Conservation (phyloP, 2,888 invertebrate genomes). For the Pantelozetes paolii region DNA sequence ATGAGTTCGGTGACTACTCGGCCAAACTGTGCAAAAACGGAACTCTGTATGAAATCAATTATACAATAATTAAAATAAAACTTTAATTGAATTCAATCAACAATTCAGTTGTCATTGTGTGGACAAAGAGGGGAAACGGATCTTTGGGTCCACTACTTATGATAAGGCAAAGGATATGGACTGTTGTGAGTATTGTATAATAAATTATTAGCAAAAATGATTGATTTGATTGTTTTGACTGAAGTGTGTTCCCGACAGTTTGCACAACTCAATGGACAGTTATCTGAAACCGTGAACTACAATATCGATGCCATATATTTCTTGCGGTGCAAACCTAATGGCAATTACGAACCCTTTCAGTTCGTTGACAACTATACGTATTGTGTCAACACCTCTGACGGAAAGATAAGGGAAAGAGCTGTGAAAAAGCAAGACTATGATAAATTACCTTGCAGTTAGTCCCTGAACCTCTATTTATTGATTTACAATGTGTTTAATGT, state of each 20-base stretch:
- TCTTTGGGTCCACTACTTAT: slow-evolving; percentile 65
- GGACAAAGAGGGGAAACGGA: slow-evolving; percentile 59
- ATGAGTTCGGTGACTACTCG: slow-evolving; percentile 61
- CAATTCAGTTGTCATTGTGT: slow-evolving; percentile 63
- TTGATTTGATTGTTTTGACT: neutral
- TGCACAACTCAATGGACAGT: slow-evolving; percentile 36
- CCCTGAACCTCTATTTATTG: neutral
- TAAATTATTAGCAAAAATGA: neutral
- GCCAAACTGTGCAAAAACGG: slow-evolving; percentile 63
- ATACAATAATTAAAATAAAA: slow-evolving; percentile 42
- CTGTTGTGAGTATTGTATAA: slow-evolving; percentile 58
- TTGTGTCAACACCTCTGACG: slow-evolving; percentile 58
- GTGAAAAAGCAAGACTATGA: slow-evolving; percentile 12
- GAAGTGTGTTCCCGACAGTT: slow-evolving; percentile 45
- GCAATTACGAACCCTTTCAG: slow-evolving; percentile 65
- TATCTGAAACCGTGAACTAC: slow-evolving; percentile 11
- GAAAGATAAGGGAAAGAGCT: slow-evolving; percentile 17
- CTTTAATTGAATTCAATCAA: too few species aligned
- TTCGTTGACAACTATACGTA: slow-evolving; percentile 62
- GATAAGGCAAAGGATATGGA: slow-evolving; percentile 61
- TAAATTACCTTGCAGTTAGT: slow-evolving; percentile 48
- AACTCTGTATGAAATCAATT: slow-evolving; percentile 60
- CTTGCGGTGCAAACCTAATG: slow-evolving; percentile 62
- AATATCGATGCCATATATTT: slow-evolving; percentile 36
- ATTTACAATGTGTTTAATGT: neutral